phyloP scores from a whole-genome alignment of 2,888 invertebrate genomes.

The Linnaemya vulpina region DNA sequence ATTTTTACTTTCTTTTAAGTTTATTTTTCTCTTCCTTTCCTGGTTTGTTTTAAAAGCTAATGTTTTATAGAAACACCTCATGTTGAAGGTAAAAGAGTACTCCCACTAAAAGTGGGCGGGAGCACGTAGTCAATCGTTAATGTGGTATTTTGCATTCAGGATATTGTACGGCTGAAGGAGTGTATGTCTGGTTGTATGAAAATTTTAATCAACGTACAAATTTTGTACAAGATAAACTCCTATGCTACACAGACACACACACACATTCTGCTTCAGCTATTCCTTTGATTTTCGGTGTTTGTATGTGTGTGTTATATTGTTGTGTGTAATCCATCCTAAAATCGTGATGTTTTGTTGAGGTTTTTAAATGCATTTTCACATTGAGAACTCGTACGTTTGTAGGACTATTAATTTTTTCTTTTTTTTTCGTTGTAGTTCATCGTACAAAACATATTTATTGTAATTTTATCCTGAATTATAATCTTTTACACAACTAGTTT shows the following conservation, averaged over 20 bases:
- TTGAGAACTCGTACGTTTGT: background rate
- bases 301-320: conserved; percentile 18
- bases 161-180: background rate
- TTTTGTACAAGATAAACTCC: background rate
- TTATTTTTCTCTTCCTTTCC: background rate
- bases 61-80: background rate
- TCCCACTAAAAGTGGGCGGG: background rate
- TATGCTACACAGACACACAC: background rate
- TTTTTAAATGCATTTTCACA: conserved; percentile 33
- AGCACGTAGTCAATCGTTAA: background rate
- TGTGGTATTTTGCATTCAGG: background rate
- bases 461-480: conserved; percentile 47
- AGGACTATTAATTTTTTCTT: background rate
- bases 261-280: background rate
- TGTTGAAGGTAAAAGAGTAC: background rate
- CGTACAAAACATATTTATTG: conserved; percentile 24
- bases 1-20: background rate
- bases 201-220: background rate
- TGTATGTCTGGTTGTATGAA: background rate
- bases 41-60: background rate
- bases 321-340: conserved; percentile 31
- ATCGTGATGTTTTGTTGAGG: conserved; percentile 39
- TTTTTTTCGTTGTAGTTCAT: background rate
- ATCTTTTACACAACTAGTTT: conserved; percentile 38
- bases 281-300: conserved; percentile 39